phyloP scores from a whole-genome alignment of 2,113 vertebrate genomes.

The Bucco capensis region DNA sequence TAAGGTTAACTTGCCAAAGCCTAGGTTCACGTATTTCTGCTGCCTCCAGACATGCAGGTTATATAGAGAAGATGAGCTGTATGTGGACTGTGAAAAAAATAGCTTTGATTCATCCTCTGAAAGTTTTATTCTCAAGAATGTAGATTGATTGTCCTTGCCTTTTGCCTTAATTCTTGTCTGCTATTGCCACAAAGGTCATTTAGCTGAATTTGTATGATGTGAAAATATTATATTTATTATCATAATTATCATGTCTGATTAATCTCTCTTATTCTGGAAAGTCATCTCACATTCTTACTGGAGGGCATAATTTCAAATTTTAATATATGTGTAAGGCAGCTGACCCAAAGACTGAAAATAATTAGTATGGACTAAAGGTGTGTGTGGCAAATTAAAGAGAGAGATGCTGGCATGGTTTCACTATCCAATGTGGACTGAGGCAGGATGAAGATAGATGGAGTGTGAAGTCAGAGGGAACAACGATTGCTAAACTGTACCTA shows the following conservation, averaged over 20 bases:
- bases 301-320: slow-evolving; percentile 29
- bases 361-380: slow-evolving; percentile 14
- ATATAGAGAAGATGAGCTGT: not conserved
- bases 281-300: slow-evolving; percentile 22
- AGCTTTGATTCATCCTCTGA: not conserved
- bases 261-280: slow-evolving; percentile 49
- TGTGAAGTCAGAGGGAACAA: not conserved
- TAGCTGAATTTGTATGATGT: slow-evolving; percentile 29
- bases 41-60: not conserved
- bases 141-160: not conserved
- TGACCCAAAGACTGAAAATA: not conserved
- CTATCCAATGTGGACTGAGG: not conserved
- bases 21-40: not conserved
- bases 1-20: not conserved
- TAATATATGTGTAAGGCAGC: slow-evolving; percentile 11
- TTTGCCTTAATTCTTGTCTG: not conserved
- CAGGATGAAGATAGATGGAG: not conserved
- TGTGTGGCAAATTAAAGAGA: slow-evolving; percentile 1
- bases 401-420: not conserved
- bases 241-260: slow-evolving; percentile 45
- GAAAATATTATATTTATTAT: slow-evolving; percentile 44
- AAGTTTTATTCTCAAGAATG: slow-evolving; percentile 27
- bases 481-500: not conserved
- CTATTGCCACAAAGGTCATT: slow-evolving; percentile 20
- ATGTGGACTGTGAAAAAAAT: not conserved